Percentiles rank a stretch among this genome's conserved stretches.
These are phyloP conservation scores for Ctenomys sociabilis DNA, from an alignment of 2,113 vertebrate species.

Conservation along the genomic window DNA sequence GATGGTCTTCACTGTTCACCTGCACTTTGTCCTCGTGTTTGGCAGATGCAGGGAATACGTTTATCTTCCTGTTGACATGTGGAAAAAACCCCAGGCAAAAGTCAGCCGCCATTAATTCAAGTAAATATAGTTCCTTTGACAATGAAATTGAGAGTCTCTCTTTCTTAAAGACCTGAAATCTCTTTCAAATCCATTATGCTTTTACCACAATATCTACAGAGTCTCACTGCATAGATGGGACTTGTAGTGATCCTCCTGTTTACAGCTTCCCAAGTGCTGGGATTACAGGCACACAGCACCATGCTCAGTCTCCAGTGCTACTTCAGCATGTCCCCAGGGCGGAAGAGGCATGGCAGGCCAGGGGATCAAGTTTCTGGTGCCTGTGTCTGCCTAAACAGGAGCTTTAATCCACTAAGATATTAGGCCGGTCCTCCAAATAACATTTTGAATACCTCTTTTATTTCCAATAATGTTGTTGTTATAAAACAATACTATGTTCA, in stretches of 20 bases:
- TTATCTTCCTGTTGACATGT: constrained; percentile 72
- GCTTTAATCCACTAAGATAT: too few species aligned
- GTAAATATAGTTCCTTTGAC: constrained; percentile 63
- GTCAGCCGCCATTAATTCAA: constrained; percentile 57
- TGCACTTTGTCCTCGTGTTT: constrained; percentile 35
- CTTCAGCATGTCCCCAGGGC: too few species aligned
- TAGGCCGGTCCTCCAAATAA: too few species aligned
- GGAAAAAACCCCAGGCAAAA: constrained; percentile 64
- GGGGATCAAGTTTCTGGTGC: too few species aligned
- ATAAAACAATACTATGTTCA: constrained; percentile 40
- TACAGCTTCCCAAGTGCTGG: too few species aligned
- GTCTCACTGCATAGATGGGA: too few species aligned
- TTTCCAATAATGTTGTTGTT: constrained; percentile 24
- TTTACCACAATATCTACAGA: too few species aligned
- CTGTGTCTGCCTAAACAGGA: too few species aligned
- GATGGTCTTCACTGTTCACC: neutral
- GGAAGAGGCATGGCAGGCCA: too few species aligned
- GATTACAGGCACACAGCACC: too few species aligned
- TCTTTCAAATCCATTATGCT: constrained; percentile 52
- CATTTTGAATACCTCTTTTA: constrained; percentile 30
- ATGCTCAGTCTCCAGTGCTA: too few species aligned
- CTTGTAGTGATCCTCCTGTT: too few species aligned
- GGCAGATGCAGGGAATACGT: constrained; percentile 57
- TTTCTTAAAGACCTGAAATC: constrained; percentile 53
- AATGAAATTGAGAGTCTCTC: constrained; percentile 42